Conservation (phyloP, 2,888 invertebrate species). For the Ichneumoninae sp. region DNA sequence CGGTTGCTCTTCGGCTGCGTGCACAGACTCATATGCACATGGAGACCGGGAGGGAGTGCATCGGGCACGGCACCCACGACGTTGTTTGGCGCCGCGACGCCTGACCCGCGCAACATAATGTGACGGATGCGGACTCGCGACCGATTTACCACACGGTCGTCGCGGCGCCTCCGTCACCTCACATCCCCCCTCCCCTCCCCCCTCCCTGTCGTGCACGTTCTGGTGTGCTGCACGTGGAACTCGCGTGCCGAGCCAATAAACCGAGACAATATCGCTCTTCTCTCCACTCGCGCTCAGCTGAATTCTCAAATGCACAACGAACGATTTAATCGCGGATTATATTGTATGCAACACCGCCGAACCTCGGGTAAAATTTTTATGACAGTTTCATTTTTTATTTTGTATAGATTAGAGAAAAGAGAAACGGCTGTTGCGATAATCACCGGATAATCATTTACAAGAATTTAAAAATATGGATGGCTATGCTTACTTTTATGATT, state of each 20-base stretch:
- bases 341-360: not conserved
- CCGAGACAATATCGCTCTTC: conserved; percentile 43
- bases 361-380: not conserved
- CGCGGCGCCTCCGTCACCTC: conserved; percentile 40
- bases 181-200: not conserved
- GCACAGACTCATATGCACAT: not conserved
- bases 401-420: not conserved
- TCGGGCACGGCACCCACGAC: conserved; percentile 64
- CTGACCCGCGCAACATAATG: conserved; percentile 77
- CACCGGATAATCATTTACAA: too few species aligned
- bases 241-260: conserved; percentile 57
- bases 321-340: conserved; percentile 1
- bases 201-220: conserved; percentile 9
- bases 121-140: conserved; percentile 70
- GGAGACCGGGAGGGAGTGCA: conserved; percentile 10
- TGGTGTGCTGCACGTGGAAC: conserved; percentile 24
- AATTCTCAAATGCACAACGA: conserved; percentile 24
- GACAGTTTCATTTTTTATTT: not conserved
- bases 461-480: too few species aligned
- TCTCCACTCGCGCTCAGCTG: not conserved
- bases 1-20: conserved; percentile 11
- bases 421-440: not conserved
- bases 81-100: conserved; percentile 78
- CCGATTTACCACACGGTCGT: conserved; percentile 62
- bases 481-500: too few species aligned